Evolutionary conservation across 2,888 invertebrate species (phyloP).

Genomic region (Drosophila testacea): DNA sequence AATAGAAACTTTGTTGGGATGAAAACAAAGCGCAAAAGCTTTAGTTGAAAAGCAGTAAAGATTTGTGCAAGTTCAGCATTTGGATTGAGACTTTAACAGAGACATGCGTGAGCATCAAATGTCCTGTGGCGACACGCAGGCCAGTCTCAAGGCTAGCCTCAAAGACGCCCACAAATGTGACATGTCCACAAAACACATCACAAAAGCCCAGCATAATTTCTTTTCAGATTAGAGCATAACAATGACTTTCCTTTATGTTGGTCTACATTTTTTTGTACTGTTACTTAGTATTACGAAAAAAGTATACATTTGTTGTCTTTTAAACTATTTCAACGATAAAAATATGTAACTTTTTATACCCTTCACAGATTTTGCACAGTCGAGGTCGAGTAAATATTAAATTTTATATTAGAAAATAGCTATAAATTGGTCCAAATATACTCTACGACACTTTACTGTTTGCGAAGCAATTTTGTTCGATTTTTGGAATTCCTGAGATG

Average conservation of each 20-base stretch:
- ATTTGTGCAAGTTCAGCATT: slow-evolving; percentile 72
- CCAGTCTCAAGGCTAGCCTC: slow-evolving; percentile 46
- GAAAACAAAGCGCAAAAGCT: slow-evolving; percentile 39
- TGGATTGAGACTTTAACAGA: slow-evolving; percentile 29
- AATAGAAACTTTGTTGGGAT: slow-evolving; percentile 1
- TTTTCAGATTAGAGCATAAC: slow-evolving; percentile 12
- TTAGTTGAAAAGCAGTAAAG: slow-evolving; percentile 61
- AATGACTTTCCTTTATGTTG: neutral
- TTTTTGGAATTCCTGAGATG: slow-evolving; percentile 5
- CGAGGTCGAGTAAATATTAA: too few relatives aligned
- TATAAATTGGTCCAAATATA: neutral
- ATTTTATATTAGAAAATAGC: neutral
- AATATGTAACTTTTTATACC: too few relatives aligned
- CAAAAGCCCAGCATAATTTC: slow-evolving; percentile 31
- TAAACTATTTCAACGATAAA: too few relatives aligned
- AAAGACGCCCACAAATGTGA: slow-evolving; percentile 32
- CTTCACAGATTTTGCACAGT: too few relatives aligned
- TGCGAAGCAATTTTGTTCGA: slow-evolving; percentile 9
- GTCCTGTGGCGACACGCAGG: slow-evolving; percentile 55
- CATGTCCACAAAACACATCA: slow-evolving; percentile 1
- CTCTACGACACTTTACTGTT: neutral
- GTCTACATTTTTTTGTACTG: neutral
- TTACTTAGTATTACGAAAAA: neutral
- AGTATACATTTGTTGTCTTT: neutral
- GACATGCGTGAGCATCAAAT: slow-evolving; percentile 44